Base-by-base conservation (phyloP, 2,797 vertebrate genomes). In the Amblyopsis hoosieri region DNA sequence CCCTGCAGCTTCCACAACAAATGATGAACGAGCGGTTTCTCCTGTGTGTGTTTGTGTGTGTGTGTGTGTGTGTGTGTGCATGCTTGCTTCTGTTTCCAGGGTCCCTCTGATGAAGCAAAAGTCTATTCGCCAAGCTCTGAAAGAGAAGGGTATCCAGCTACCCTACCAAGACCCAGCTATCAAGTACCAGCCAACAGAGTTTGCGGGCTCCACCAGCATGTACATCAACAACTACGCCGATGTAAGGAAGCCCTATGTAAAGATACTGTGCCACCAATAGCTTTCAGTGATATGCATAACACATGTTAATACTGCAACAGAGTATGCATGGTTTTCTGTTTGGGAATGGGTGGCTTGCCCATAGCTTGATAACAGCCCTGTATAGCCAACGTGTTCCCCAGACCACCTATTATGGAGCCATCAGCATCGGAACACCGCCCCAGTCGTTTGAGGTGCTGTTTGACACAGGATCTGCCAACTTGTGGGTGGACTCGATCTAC, bases 201-300 rank as follows among this genome's bases (percentile, higher is more conserved):
- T 77, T 0, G 52, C 64, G 2, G 19, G 56, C 67, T 62, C 80
- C 0, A 84, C 79, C 66, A 60, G 62, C 0, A 88, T 93, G 72
- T 87, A 92, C 10, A 83, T 94, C n/a, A 80, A 84, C 66, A 94
- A 89, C 84, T 92, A 94, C 5, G 74, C 92, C 78, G 85, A 92
- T 50, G 93, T 94, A 85, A 89, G 89, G 85, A 52, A 60, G 31
- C 56, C 14, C 9, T 11, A 2, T 3, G 45, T 57, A 47, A 62
- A 3, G 1, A 46, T 13, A 29, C 7, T 57, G 12, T n/a, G 13
- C 19, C 19, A 23, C 19, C 19, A 23, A 23, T 23, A 23, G 19
- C 19, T 23, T 23, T 23, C 19, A 23, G 2, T 23, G 2, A 3
- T 23, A 23, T 23, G 19, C 19, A 2, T 2, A 23, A 23, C 19